Percentiles rank a stretch among this genome's conserved stretches.
These are phyloP conservation scores for Pristionchus exspectatus DNA, from an alignment of 2,888 invertebrate species.

Conservation along the genomic window DNA sequence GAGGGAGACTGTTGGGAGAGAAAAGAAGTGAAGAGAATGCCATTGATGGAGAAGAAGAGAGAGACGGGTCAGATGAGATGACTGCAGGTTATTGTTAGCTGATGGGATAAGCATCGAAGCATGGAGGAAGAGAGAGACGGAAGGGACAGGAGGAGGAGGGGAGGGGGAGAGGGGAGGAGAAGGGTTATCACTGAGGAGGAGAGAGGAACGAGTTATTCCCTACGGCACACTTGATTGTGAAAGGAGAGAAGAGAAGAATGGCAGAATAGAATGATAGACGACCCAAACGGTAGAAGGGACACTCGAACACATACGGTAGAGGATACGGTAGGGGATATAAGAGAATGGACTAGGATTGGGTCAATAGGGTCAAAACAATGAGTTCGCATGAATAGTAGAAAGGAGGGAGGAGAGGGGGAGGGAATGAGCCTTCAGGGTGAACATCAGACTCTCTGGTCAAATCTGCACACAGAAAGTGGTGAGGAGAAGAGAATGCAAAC, in stretches of 20 bases:
- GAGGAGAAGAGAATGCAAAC: conserved; percentile 38
- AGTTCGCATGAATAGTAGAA: conserved; percentile 1
- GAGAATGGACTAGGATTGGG: neutral
- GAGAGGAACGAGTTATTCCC: conserved; percentile 3
- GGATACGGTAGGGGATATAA: neutral
- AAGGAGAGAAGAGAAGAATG: conserved; percentile 20
- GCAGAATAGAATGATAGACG: conserved; percentile 10
- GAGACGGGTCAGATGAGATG: neutral
- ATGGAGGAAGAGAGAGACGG: neutral
- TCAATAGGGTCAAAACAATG: neutral
- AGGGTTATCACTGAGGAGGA: conserved; percentile 19
- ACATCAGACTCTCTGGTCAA: conserved; percentile 38
- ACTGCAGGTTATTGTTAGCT: neutral
- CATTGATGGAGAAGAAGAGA: neutral
- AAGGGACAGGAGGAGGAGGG: neutral
- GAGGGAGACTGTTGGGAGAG: conserved; percentile 20
- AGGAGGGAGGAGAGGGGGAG: no score
- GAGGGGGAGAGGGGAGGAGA: neutral
- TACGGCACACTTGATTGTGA: conserved; percentile 23
- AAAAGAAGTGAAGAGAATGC: conserved; percentile 5
- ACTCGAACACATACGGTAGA: neutral
- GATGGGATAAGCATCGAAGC: neutral
- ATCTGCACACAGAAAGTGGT: conserved; percentile 41
- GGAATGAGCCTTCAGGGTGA: conserved; percentile 30
- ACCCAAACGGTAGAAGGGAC: neutral